A percentile compares a stretch with the other conserved stretches of the same genome.
Conservation (phyloP, 1,140 invertebrate genomes). For the Zaprionus gabonicus region DNA sequence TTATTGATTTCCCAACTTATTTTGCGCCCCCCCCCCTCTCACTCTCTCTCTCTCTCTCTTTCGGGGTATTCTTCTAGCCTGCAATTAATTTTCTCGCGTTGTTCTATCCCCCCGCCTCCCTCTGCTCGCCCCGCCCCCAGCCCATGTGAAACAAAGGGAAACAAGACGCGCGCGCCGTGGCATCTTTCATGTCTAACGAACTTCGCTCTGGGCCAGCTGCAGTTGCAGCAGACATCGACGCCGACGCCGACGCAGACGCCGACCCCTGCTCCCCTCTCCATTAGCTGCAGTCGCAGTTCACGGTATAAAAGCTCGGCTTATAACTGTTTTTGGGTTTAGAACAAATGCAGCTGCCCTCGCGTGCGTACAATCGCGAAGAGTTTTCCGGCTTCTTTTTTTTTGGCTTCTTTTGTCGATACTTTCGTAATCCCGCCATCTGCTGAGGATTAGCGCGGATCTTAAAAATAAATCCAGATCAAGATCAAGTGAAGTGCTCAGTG, state of each 20-base stretch:
- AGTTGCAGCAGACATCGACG: not conserved
- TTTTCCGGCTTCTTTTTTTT: conserved; percentile 27
- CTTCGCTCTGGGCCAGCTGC: conserved; percentile 48
- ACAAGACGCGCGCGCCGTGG: conserved; percentile 46
- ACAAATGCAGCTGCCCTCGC: conserved; percentile 70
- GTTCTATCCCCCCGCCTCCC: conserved; percentile 31
- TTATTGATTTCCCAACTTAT: conserved; percentile 80
- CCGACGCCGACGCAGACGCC: not conserved
- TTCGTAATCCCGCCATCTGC: not conserved
- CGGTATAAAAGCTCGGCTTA: conserved; percentile 67
- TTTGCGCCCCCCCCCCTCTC: conserved; percentile 54
- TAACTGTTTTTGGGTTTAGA: conserved; percentile 68
- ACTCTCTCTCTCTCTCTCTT: conserved; percentile 47
- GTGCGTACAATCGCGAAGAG: conserved; percentile 31
- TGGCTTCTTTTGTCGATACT: conserved; percentile 11
- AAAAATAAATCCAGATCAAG: conserved; percentile 21
- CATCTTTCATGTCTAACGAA: conserved; percentile 48
- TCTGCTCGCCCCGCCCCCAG: too few relatives aligned
- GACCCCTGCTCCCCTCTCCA: not conserved
- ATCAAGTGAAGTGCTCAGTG: conserved; percentile 20
- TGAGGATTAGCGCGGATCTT: conserved; percentile 7
- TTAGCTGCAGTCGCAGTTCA: not conserved
- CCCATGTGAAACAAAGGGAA: conserved; percentile 29
- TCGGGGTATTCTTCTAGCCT: conserved; percentile 44
- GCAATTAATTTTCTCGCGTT: conserved; percentile 79